Conservation (phyloP, 2,888 invertebrate species). For the Stegophylla sp. region DNA sequence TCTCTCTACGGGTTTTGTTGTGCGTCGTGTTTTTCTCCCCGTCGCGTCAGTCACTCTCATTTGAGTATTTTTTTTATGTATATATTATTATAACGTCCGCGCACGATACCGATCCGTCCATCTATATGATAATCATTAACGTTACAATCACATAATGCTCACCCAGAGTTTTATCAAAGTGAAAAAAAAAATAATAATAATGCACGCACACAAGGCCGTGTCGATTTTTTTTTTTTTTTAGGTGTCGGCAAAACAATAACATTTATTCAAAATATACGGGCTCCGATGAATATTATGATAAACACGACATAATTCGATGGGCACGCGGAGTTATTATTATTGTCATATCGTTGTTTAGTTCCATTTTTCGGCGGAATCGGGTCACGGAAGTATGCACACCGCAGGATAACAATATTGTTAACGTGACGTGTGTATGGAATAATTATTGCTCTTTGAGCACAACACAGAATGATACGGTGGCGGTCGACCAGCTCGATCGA, state of each 20-base stretch:
- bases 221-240: slow-evolving; percentile 12
- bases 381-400: neutral
- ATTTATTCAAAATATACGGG: neutral
- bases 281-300: neutral
- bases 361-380: neutral
- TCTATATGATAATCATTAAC: neutral
- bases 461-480: neutral
- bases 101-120: neutral
- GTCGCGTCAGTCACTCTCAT: neutral
- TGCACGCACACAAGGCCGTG: slow-evolving; percentile 25
- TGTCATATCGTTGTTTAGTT: neutral
- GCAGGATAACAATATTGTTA: neutral
- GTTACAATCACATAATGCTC: neutral
- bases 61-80: neutral
- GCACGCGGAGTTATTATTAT: neutral
- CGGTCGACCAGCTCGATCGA: neutral
- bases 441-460: neutral
- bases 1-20: neutral
- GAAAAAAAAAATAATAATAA: neutral
- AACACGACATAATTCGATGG: neutral
- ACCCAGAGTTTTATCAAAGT: neutral
- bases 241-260: slow-evolving; percentile 27
- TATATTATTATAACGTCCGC: neutral
- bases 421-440: neutral
- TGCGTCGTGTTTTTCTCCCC: neutral